phyloP scores from a whole-genome alignment of 2,888 invertebrate genomes.

The Drosophila peninsularis region DNA sequence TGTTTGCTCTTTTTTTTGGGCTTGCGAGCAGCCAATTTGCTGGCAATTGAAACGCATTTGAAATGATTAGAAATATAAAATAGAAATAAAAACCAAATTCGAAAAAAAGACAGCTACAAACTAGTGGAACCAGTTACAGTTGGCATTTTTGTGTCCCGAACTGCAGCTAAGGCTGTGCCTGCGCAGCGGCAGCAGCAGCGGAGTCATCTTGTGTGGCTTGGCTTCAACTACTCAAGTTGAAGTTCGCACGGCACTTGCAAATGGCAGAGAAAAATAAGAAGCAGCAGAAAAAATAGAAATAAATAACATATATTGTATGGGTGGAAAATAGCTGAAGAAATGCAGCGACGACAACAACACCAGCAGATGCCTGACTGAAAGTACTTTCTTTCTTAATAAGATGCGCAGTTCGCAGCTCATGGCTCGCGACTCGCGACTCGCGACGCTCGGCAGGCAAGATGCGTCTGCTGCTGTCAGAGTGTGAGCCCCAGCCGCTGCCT shows the following conservation, averaged over 20 bases:
- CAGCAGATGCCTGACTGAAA: conserved; percentile 72
- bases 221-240: conserved; percentile 66
- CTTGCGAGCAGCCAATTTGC: conserved; percentile 55
- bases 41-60: conserved; percentile 65
- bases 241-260: conserved; percentile 77
- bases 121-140: conserved; percentile 69
- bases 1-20: conserved; percentile 26
- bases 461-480: conserved; percentile 46
- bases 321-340: conserved; percentile 53
- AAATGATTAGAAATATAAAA: conserved; percentile 59
- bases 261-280: conserved; percentile 26
- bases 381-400: conserved; percentile 80
- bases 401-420: conserved; percentile 72
- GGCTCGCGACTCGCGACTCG: conserved; percentile 20
- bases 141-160: conserved; percentile 10
- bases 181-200: conserved; percentile 34
- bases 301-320: conserved; percentile 60
- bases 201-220: conserved; percentile 73
- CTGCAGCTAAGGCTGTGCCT: conserved; percentile 20
- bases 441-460: conserved; percentile 44
- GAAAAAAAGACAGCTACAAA: conserved; percentile 32
- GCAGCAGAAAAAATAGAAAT: conserved; percentile 35
- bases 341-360: conserved; percentile 38
- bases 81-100: conserved; percentile 34
- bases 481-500: conserved; percentile 12